phyloP scores from a whole-genome alignment of 1,140 invertebrate species.

The Yoshiicerus persimilis region DNA sequence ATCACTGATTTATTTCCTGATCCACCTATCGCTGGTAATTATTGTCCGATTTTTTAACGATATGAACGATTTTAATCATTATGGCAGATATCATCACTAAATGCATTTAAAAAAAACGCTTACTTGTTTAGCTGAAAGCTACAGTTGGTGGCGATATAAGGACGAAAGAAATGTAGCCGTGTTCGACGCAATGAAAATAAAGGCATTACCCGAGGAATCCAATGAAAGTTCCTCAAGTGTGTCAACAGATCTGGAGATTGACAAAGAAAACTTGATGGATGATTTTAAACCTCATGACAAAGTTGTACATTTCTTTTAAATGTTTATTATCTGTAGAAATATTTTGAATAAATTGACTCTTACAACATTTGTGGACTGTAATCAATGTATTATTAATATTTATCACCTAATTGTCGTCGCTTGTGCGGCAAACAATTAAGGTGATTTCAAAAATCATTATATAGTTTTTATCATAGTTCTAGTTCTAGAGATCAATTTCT shows the following conservation, averaged over 20 bases:
- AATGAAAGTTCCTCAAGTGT: not conserved
- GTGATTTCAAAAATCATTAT: no score
- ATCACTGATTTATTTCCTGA: conserved; percentile 25
- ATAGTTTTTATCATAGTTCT: no score
- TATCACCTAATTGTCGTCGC: no score
- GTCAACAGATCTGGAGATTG: not conserved
- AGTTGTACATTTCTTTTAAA: not conserved
- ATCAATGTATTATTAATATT: no score
- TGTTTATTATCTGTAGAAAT: not conserved
- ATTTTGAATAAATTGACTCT: no score
- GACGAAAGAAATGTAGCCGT: not conserved
- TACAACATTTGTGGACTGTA: no score
- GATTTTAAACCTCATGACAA: not conserved
- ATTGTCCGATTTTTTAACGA: not conserved
- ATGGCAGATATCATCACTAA: not conserved
- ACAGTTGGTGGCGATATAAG: not conserved
- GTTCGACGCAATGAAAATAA: not conserved
- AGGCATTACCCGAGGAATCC: not conserved
- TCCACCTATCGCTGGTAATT: not conserved
- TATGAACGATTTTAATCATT: not conserved
- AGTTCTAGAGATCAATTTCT: no score
- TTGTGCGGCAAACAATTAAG: no score
- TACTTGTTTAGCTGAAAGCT: not conserved
- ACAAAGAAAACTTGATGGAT: not conserved
- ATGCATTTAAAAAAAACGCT: not conserved